Evolutionary conservation across 2,113 vertebrate species (phyloP).

Genomic region (Scalopus aquaticus): DNA sequence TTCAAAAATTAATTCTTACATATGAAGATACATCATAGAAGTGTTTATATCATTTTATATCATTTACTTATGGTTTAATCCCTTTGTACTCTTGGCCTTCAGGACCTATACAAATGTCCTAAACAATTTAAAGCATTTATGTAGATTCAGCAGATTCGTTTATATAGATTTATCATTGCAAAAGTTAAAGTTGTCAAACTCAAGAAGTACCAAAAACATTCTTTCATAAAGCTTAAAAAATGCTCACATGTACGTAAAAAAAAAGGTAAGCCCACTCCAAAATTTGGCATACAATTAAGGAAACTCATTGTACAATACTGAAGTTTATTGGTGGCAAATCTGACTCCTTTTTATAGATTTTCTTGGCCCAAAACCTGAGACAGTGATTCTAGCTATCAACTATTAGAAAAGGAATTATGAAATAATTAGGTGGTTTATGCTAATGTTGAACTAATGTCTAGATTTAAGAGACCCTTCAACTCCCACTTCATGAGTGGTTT

Average conservation of each 20-base stretch:
- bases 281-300: not conserved
- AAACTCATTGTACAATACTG: not conserved
- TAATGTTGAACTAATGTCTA: not conserved
- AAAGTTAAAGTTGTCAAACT: conserved; percentile 41
- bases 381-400: not conserved
- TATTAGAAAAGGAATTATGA: conserved; percentile 17
- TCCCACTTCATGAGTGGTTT: not conserved
- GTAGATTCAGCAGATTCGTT: not conserved
- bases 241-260: not conserved
- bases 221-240: conserved; percentile 36
- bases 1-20: conserved; percentile 37
- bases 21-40: not conserved
- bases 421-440: not conserved
- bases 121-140: conserved; percentile 18
- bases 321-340: not conserved
- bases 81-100: not conserved
- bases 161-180: not conserved
- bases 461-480: not conserved
- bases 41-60: not conserved
- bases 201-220: conserved; percentile 24
- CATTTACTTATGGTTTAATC: conserved; percentile 29
- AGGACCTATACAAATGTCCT: not conserved
- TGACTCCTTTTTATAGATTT: not conserved
- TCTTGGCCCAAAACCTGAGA: not conserved
- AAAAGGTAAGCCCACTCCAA: not conserved